Evolutionary conservation across 2,888 invertebrate species (phyloP).

Genomic region (Orthonychiurus folsomi): DNA sequence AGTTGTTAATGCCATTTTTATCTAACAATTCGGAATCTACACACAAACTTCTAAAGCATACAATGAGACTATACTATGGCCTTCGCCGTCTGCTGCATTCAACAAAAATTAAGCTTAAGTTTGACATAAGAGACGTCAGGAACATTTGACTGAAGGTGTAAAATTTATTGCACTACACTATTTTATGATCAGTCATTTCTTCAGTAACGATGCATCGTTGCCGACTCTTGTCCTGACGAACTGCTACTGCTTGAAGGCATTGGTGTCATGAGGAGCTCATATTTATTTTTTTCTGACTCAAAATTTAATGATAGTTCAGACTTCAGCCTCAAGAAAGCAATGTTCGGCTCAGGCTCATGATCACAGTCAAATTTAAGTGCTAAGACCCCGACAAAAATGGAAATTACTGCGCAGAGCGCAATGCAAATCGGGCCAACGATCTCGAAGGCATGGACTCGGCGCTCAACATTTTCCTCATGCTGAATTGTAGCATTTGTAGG

Average conservation of each 20-base stretch:
- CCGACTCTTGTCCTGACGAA: too few species aligned
- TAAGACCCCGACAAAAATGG: constrained; percentile 27
- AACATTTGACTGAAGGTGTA: too few species aligned
- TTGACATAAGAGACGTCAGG: too few species aligned
- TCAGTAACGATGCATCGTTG: too few species aligned
- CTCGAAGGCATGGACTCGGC: constrained; percentile 25
- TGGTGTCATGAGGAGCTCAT: constrained; percentile 23
- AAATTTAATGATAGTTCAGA: constrained; percentile 33
- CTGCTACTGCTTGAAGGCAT: not conserved
- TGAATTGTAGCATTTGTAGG: not conserved
- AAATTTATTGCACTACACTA: too few species aligned
- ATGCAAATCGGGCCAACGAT: constrained; percentile 35
- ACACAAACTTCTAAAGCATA: too few species aligned
- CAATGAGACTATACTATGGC: too few species aligned
- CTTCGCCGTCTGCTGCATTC: too few species aligned
- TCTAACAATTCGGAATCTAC: too few species aligned
- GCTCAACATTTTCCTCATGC: not conserved
- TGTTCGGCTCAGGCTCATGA: constrained; percentile 36
- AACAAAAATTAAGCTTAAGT: too few species aligned
- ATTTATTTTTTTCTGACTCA: constrained; percentile 30
- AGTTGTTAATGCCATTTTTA: too few species aligned
- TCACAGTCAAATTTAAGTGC: constrained; percentile 38
- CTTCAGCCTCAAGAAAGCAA: constrained; percentile 32
- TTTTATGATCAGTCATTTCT: too few species aligned
- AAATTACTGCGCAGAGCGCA: constrained; percentile 27